Base-by-base conservation (phyloP, 2,888 invertebrate genomes). In the Poecilus cupreus region DNA sequence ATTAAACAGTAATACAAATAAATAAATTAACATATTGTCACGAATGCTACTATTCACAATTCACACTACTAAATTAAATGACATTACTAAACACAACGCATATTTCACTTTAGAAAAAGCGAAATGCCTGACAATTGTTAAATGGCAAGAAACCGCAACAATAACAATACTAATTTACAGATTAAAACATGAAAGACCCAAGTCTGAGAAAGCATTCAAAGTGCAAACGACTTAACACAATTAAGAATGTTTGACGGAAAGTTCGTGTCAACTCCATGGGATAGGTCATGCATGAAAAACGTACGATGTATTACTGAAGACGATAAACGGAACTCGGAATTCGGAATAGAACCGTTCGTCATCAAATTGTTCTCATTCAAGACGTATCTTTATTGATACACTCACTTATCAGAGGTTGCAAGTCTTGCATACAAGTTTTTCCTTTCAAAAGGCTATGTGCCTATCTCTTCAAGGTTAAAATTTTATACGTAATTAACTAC, bases 1-100 rank as follows among this genome's bases (percentile, higher is more conserved):
- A 37, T 32, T 68, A 68, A 68, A 68, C 37, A 18, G 16, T 39
- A 37, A 68, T 68, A 68, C 64, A 68, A 68, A 68, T 37, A 68
- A 37, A 68, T 68, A 68, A 68, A 68, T 68, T 37, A 37, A 68
- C 64, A 68, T 68, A 68, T 68, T 68, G 64, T 68, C 64, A 68
- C 37, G 13, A 32, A 68, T 68, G 37, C 16, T 68, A 3, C 32
- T 37, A 37, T 68, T 51, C 64, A 37, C 32, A 68, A 37, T 68
- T 68, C 64, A 68, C 64, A 68, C 37, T 37, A 37, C 64, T 18
- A 68, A 68, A 68, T 68, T 37, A 18, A 37, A 68, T 37, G 64
- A 37, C 37, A 22, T 18, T 37, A 68, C 64, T 68, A 37, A 68
- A 32, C 8, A 32, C 26, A 57, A n/a, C n/a, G n/a, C n/a, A 60